These are phyloP conservation scores for Thysanoteuthis rhombus DNA, from an alignment of 2,888 invertebrate genomes.

Conservation along the genomic window DNA sequence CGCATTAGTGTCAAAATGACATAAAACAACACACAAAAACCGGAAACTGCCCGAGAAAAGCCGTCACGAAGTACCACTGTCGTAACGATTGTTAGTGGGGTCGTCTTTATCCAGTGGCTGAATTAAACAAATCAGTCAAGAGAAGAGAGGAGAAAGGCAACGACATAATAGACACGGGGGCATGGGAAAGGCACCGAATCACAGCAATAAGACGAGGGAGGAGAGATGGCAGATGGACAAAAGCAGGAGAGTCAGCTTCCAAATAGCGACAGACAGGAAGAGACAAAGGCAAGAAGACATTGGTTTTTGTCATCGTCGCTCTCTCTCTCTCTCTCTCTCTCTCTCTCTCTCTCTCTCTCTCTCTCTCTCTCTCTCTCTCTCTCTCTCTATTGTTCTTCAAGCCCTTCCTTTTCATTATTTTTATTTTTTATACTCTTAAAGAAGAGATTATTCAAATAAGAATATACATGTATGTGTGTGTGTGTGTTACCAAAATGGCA, in stretches of 20 bases:
- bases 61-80: not conserved
- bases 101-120: conserved; percentile 12
- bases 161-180: too few species aligned
- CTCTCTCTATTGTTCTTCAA: not conserved
- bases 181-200: not conserved
- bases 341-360: too few species aligned
- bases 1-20: not conserved
- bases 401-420: not conserved
- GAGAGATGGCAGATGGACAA: not conserved
- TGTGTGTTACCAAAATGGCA: not conserved
- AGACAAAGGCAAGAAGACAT: not conserved
- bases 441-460: not conserved
- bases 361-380: too few species aligned
- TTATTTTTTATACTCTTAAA: not conserved
- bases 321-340: too few species aligned
- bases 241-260: not conserved
- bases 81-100: not conserved
- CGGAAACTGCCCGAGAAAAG: not conserved
- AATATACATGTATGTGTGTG: not conserved
- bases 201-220: not conserved
- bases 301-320: not conserved
- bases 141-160: not conserved
- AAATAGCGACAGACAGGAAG: not conserved
- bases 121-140: not conserved
- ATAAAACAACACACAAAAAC: conserved; percentile 12